Evolutionary conservation across 2,888 invertebrate genomes (phyloP).

Genomic region (Troilus luridus): DNA sequence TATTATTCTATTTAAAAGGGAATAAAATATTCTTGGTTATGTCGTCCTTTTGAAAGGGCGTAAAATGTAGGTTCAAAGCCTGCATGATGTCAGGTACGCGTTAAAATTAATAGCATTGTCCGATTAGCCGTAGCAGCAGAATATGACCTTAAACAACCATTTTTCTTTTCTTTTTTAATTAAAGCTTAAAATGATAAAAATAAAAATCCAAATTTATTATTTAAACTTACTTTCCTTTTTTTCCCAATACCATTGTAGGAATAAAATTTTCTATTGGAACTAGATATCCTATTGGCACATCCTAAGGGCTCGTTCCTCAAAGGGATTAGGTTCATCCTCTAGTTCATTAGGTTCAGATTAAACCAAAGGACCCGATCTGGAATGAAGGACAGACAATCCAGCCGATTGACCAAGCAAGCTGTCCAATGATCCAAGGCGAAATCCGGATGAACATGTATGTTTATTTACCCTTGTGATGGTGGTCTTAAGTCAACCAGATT

Average conservation of each 20-base stretch:
- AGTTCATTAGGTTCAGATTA: constrained; percentile 7
- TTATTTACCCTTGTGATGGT: background rate
- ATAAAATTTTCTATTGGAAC: background rate
- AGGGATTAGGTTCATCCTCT: background rate
- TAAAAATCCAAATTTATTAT: too few species aligned
- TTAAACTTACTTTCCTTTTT: background rate
- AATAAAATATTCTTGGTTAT: too few species aligned
- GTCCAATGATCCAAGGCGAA: constrained; percentile 19
- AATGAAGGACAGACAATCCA: background rate
- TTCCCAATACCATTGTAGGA: background rate
- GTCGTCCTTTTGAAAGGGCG: too few species aligned
- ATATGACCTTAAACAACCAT: too few species aligned
- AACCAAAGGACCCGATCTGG: background rate
- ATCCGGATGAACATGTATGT: constrained; percentile 27
- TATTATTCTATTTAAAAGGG: too few species aligned
- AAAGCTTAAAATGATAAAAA: too few species aligned
- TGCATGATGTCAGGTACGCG: too few species aligned
- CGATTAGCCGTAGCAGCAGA: too few species aligned
- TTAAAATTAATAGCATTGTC: too few species aligned
- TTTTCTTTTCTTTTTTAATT: too few species aligned
- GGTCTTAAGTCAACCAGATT: background rate
- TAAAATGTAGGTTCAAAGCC: too few species aligned
- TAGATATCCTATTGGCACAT: background rate
- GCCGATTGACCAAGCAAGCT: background rate
- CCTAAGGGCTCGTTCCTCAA: background rate